phyloP scores from a whole-genome alignment of 2,113 vertebrate genomes.

The Microcebus jonahi region DNA sequence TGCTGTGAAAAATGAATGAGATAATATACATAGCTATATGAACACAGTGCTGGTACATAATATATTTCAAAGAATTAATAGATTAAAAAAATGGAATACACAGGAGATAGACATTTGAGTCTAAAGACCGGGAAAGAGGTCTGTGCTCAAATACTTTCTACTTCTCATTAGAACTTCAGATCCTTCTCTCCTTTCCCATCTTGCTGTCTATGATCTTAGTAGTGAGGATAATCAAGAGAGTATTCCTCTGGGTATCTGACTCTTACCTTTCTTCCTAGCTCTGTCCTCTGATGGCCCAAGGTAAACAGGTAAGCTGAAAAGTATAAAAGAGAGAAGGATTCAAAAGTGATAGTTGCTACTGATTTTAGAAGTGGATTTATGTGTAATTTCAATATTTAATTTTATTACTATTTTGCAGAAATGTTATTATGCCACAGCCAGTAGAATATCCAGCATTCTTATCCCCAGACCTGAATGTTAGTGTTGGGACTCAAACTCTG shows the following conservation, averaged over 20 bases:
- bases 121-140: neutral
- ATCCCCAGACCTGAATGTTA: slow-evolving; percentile 76
- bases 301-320: neutral
- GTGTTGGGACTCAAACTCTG: neutral
- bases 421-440: slow-evolving; percentile 65
- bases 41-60: neutral
- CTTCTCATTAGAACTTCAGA: neutral
- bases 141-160: neutral
- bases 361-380: neutral
- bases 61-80: neutral
- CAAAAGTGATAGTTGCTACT: neutral
- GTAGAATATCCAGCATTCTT: slow-evolving; percentile 79
- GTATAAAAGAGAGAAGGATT: neutral
- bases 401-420: slow-evolving; percentile 70
- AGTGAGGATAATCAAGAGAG: neutral
- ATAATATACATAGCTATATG: neutral
- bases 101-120: neutral
- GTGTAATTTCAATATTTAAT: neutral
- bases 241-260: neutral
- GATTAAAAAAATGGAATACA: neutral
- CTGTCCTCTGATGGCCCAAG: neutral
- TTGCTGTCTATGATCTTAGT: neutral
- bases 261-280: neutral
- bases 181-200: neutral
- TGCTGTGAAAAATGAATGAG: neutral